A percentile compares a stretch with the other conserved stretches of the same genome.
Conservation (phyloP, 1,140 invertebrate species). For the Sweltsa coloradensis region DNA sequence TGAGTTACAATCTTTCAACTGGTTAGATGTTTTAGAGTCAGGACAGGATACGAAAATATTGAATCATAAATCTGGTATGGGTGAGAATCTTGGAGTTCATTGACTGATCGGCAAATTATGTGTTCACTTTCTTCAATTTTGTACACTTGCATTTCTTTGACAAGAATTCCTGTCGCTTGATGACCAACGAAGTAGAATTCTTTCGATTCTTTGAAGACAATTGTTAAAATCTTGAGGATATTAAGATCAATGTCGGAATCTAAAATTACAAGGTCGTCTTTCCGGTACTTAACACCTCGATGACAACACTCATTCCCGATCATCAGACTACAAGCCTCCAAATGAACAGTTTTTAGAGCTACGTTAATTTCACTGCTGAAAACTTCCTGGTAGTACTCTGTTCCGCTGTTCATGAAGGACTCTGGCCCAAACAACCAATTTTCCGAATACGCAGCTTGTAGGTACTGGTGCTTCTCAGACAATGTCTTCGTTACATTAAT, state of each 20-base stretch:
- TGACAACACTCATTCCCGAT: neutral
- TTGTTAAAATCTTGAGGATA: neutral
- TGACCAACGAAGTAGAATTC: neutral
- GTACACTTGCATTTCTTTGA: neutral
- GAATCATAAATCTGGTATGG: neutral
- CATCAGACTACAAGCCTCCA: neutral
- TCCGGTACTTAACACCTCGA: neutral
- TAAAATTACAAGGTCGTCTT: neutral
- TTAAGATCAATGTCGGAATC: neutral
- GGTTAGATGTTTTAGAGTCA: conserved; percentile 3
- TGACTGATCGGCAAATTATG: neutral
- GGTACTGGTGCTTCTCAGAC: conserved; percentile 5
- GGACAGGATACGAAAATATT: neutral
- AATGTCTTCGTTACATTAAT: conserved; percentile 13
- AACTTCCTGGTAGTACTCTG: neutral
- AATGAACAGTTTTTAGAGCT: neutral
- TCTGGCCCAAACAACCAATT: neutral
- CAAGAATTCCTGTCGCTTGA: neutral
- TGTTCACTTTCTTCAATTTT: neutral
- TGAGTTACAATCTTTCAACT: neutral
- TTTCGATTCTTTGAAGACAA: neutral
- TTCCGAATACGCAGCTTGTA: neutral
- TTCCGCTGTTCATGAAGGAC: conserved; percentile 1
- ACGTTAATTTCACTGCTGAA: neutral
- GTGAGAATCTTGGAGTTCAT: neutral